Evolutionary conservation across 2,888 invertebrate species (phyloP).

Genomic region (Geotrupes spiniger): DNA sequence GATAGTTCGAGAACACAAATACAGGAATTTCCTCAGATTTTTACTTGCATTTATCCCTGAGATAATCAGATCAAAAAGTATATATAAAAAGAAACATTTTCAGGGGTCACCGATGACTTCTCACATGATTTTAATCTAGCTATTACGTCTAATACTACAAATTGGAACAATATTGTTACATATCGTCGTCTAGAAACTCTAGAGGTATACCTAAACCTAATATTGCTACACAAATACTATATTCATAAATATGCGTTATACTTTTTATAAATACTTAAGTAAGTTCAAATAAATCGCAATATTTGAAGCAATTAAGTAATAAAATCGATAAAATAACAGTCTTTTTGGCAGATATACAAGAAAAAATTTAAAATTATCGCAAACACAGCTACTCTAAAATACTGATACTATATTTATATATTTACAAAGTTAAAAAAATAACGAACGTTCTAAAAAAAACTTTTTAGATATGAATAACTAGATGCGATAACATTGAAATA

Average conservation of each 20-base stretch:
- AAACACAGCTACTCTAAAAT: conserved; percentile 32
- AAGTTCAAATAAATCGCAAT: conserved; percentile 1
- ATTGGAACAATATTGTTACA: conserved; percentile 31
- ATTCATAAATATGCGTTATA: conserved; percentile 26
- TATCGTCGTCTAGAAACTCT: conserved; percentile 27
- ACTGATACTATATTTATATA: conserved; percentile 31
- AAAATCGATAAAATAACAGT: conserved; percentile 45
- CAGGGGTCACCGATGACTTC: conserved; percentile 13
- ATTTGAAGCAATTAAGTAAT: conserved; percentile 22
- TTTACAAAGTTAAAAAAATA: conserved; percentile 21
- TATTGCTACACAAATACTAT: conserved; percentile 39
- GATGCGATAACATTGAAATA: conserved; percentile 2
- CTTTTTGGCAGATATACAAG: conserved; percentile 47
- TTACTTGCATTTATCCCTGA: conserved; percentile 34
- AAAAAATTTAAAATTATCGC: conserved; percentile 34
- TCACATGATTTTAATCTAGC: conserved; percentile 6
- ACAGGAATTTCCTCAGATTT: neutral
- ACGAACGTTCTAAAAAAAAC: no score
- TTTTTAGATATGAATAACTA: conserved; percentile 10
- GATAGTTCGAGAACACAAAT: conserved; percentile 1
- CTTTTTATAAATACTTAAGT: conserved; percentile 14
- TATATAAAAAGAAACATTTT: conserved; percentile 17
- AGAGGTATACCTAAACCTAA: conserved; percentile 27
- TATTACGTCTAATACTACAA: conserved; percentile 11
- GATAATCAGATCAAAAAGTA: conserved; percentile 38